Percentiles rank a stretch among this genome's conserved stretches.
Evolutionary conservation across 2,797 vertebrate genomes (phyloP).

Genomic region (Hemibagrus guttatus): DNA sequence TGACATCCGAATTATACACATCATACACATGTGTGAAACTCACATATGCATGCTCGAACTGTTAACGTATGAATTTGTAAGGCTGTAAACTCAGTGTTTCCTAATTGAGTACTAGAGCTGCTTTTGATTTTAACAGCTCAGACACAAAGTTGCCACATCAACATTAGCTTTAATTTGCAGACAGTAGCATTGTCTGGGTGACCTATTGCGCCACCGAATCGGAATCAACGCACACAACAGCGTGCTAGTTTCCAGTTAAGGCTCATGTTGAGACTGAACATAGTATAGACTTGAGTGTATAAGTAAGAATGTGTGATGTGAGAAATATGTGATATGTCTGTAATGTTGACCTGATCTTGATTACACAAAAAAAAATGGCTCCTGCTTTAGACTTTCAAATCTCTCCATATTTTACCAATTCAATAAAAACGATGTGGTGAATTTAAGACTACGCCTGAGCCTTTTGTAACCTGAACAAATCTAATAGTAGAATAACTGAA

Average conservation of each 20-base stretch:
- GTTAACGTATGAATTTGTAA: constrained; percentile 22
- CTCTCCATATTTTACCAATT: not conserved
- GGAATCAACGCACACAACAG: not conserved
- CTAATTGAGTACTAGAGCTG: constrained; percentile 23
- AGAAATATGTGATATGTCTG: not conserved
- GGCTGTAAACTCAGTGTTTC: constrained; percentile 20
- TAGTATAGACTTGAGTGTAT: not conserved
- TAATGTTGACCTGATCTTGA: not conserved
- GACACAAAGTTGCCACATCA: constrained; percentile 26
- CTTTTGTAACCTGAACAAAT: too few relatives aligned
- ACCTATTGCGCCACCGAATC: not conserved
- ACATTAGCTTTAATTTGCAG: constrained; percentile 13
- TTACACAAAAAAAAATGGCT: not conserved
- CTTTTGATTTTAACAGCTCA: constrained; percentile 25
- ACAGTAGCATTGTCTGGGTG: constrained; percentile 24
- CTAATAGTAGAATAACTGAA: too few relatives aligned
- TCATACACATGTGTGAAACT: not conserved
- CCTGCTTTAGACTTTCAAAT: not conserved
- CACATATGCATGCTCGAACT: not conserved
- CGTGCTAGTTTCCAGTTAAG: not conserved
- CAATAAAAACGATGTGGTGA: too few relatives aligned
- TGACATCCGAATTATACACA: not conserved
- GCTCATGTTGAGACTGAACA: not conserved
- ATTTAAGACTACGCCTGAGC: too few relatives aligned
- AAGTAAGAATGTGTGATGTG: not conserved